Base-by-base conservation (phyloP, 1,140 invertebrate genomes). In the Calephelis nemesis region DNA sequence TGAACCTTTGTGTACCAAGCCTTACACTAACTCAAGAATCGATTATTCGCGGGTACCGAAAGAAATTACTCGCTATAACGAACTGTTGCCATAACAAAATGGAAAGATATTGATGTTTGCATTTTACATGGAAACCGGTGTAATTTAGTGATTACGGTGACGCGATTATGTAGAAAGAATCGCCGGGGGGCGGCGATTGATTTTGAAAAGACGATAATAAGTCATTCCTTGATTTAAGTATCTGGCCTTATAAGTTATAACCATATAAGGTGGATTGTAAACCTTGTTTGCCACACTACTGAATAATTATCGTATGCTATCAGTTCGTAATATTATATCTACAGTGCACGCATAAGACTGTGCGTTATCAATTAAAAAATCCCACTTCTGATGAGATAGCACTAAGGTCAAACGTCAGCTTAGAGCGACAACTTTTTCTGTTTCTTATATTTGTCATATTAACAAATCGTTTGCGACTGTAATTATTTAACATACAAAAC, bases 41-140 rank as follows among this genome's bases (percentile, higher is more conserved):
- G 69, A 54, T 71, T 69, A 73, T 77, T 67, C 54, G 19, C 54
- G 54, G 54, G 40, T 71, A 73, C 68, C 63, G 72, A 82, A 83
- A 83, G 54, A 60, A 60, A 60, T 77, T 76, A 74, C 69, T 67
- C 50, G 74, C 76, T 80, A 73, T 73, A 76, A 72, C 66, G 75
- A 77, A 71, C 65, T 67, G 73, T 70, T 70, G 71, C 70, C 60
- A 72, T 77, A 75, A 72, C 74, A 74, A 84, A 80, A 69, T 73
- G 75, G 78, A 72, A 79, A 78, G 81, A 81, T 86, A 83, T 87
- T 87, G 84, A 85, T 87, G 85, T 81, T 84, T 78, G 70, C 69
- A 73, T 81, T 87, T 82, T 75, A 82, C 79, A 85, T 77, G 69
- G 74, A 79, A 81, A 75, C 66, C 52, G 62, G 74, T 70, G 73